Percentiles rank a stretch among this genome's conserved stretches.
Evolutionary conservation across 2,797 vertebrate species (phyloP).

Genomic region (Threskiornis aethiopicus): DNA sequence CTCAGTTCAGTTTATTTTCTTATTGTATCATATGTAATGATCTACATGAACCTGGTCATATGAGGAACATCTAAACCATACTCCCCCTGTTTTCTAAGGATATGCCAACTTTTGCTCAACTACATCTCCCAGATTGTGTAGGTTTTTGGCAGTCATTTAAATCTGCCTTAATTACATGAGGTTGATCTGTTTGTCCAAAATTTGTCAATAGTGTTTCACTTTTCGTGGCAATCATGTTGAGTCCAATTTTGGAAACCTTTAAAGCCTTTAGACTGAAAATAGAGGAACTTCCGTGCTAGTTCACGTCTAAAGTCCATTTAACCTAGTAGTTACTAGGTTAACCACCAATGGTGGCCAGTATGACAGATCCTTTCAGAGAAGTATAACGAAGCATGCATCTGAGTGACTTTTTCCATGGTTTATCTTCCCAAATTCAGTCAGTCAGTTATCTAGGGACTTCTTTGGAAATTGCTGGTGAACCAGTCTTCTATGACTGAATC

Average conservation of each 20-base stretch:
- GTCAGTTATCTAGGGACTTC: not conserved
- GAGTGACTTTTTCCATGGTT: not conserved
- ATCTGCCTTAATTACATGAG: not conserved
- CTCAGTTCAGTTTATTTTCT: not conserved
- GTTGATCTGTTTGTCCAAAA: not conserved
- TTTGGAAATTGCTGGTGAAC: not conserved
- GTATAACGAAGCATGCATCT: not conserved
- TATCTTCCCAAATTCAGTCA: not conserved
- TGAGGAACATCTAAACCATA: not conserved
- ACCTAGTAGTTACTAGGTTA: not conserved
- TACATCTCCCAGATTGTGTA: not conserved
- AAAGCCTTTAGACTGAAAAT: not conserved
- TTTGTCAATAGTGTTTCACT: not conserved
- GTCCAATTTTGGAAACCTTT: not conserved
- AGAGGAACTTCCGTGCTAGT: not conserved
- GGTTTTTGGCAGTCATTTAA: not conserved
- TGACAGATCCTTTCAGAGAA: not conserved
- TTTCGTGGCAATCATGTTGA: not conserved
- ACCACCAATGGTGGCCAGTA: not conserved
- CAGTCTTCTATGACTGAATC: not conserved
- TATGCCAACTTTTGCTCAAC: not conserved
- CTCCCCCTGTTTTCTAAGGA: not conserved
- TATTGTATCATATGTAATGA: not conserved
- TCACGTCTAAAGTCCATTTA: not conserved
- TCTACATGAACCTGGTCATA: not conserved